These are phyloP conservation scores for Caradrina clavipalpis DNA, from an alignment of 2,888 invertebrate species.

Conservation along the genomic window DNA sequence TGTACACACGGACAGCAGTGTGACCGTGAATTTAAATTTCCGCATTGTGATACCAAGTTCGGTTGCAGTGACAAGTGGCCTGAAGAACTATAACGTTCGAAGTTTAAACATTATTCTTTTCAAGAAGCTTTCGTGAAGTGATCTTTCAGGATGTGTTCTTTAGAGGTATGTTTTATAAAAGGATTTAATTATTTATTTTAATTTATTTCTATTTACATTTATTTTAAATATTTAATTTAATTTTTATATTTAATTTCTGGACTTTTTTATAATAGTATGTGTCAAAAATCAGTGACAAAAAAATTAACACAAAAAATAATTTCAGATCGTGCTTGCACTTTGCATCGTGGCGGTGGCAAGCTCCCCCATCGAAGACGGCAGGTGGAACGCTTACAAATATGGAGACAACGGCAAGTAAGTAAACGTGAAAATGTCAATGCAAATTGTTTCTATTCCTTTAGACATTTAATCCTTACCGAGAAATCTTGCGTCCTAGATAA, in stretches of 20 bases:
- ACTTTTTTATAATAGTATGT: not conserved
- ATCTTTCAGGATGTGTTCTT: slow-evolving; percentile 79
- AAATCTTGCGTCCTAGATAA: slow-evolving; percentile 31
- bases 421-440: slow-evolving; percentile 80
- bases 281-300: not conserved
- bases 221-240: not conserved
- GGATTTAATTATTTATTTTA: not conserved
- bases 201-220: not conserved
- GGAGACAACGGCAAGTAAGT: slow-evolving; percentile 87
- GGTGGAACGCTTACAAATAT: slow-evolving; percentile 84
- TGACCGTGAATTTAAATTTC: slow-evolving; percentile 82
- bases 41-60: slow-evolving; percentile 80
- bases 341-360: slow-evolving; percentile 79
- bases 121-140: slow-evolving; percentile 72
- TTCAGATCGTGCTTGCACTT: slow-evolving; percentile 80
- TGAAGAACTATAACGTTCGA: slow-evolving; percentile 74
- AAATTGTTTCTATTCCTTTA: slow-evolving; percentile 62
- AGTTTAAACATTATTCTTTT: slow-evolving; percentile 56
- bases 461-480: slow-evolving; percentile 48
- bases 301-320: slow-evolving; percentile 45
- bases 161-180: slow-evolving; percentile 72
- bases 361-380: slow-evolving; percentile 80
- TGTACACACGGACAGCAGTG: slow-evolving; percentile 80
- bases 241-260: too few species aligned
- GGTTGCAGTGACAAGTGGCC: slow-evolving; percentile 79